Conservation (phyloP, 2,888 invertebrate genomes). For the Drosophila percnosoma region DNA sequence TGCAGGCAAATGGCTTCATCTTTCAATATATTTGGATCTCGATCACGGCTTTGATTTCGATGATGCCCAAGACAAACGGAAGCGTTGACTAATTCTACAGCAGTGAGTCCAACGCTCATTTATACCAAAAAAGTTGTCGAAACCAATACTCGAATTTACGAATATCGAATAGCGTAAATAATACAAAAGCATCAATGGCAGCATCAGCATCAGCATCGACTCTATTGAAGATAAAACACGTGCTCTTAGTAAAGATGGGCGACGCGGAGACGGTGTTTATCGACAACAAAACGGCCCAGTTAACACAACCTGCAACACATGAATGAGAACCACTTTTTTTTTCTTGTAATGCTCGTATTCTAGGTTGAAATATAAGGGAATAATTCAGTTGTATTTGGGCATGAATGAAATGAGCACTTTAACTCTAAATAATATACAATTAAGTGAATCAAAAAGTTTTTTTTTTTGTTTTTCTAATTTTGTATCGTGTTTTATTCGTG, state of each 20-base stretch:
- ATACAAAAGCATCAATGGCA: slow-evolving; percentile 18
- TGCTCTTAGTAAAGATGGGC: slow-evolving; percentile 7
- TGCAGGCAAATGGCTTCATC: slow-evolving; percentile 76
- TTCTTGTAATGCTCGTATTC: background rate
- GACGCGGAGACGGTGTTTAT: slow-evolving; percentile 10
- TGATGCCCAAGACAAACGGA: slow-evolving; percentile 64
- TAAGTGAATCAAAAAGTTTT: background rate
- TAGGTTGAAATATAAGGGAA: background rate
- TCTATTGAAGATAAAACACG: slow-evolving; percentile 14
- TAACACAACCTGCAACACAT: background rate
- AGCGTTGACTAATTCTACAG: slow-evolving; percentile 73
- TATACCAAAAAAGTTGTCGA: slow-evolving; percentile 58
- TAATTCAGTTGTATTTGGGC: background rate
- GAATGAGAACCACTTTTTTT: background rate
- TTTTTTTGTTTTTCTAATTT: background rate
- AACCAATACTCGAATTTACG: slow-evolving; percentile 30
- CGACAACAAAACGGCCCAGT: background rate
- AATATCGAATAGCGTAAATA: slow-evolving; percentile 32
- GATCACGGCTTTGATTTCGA: slow-evolving; percentile 20
- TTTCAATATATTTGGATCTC: slow-evolving; percentile 13
- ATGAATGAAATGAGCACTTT: background rate
- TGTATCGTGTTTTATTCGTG: background rate
- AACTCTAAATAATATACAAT: background rate
- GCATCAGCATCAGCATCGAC: slow-evolving; percentile 4
- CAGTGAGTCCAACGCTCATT: slow-evolving; percentile 60